Evolutionary conservation across 1,140 invertebrate species (phyloP).

Genomic region (Tetramorium simillimum): DNA sequence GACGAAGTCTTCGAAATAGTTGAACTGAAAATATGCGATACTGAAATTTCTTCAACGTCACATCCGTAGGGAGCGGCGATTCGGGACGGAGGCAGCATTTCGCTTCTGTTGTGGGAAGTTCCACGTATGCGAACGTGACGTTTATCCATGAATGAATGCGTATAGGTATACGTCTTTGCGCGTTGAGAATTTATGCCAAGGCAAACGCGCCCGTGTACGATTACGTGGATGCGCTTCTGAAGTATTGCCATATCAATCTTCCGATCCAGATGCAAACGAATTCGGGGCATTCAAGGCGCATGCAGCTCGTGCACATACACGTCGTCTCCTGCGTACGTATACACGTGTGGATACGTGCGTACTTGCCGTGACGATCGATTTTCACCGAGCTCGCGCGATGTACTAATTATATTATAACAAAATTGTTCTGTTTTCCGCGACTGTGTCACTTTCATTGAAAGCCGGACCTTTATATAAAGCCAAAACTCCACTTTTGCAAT

Average conservation of each 20-base stretch:
- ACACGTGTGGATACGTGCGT: background rate
- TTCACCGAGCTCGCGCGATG: background rate
- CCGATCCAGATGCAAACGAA: constrained; percentile 36
- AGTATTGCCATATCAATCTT: constrained; percentile 33
- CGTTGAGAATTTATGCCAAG: constrained; percentile 50
- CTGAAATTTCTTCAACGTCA: background rate
- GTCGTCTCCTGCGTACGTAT: background rate
- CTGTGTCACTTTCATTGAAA: background rate
- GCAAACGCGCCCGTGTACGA: constrained; percentile 11
- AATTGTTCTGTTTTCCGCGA: background rate
- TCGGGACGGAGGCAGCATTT: background rate
- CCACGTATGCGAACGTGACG: constrained; percentile 5
- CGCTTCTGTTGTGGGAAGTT: background rate
- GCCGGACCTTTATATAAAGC: background rate
- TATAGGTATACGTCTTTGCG: background rate
- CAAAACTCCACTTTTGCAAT: background rate
- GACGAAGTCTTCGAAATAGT: background rate
- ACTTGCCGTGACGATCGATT: constrained; percentile 34
- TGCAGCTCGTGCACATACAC: background rate
- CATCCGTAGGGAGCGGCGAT: background rate
- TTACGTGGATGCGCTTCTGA: constrained; percentile 6
- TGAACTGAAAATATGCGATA: background rate
- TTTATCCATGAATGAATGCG: constrained; percentile 43
- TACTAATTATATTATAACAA: constrained; percentile 37
- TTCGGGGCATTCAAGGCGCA: constrained; percentile 19